Evolutionary conservation across 2,888 invertebrate genomes (phyloP).

Genomic region (Schizaphis graminum): DNA sequence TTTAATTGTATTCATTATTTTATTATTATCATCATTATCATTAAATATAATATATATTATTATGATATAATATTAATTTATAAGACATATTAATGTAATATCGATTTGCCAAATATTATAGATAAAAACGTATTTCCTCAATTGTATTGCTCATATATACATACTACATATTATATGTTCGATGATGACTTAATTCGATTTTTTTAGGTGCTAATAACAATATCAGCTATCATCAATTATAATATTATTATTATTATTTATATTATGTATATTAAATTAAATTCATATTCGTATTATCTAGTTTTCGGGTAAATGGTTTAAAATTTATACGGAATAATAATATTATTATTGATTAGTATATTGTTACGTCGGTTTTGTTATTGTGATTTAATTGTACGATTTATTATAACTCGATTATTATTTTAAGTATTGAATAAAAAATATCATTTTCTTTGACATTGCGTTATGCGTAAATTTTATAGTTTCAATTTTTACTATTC

Average conservation of each 20-base stretch:
- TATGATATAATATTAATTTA: neutral
- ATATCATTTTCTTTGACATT: constrained; percentile 35
- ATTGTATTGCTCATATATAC: constrained; percentile 50
- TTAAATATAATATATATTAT: neutral
- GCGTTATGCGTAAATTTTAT: neutral
- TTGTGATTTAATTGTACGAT: constrained; percentile 59
- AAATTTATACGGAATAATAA: constrained; percentile 7
- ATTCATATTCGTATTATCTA: neutral
- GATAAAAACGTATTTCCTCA: constrained; percentile 13
- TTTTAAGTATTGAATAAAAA: constrained; percentile 33
- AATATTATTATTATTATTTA: neutral
- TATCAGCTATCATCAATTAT: constrained; percentile 22
- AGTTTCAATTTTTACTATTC: neutral
- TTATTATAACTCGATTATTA: constrained; percentile 51
- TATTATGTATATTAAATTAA: neutral
- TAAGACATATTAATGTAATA: constrained; percentile 20
- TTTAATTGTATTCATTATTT: neutral
- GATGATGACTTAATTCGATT: neutral
- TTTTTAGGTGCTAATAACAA: constrained; percentile 51
- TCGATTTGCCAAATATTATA: constrained; percentile 57
- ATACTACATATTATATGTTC: constrained; percentile 29
- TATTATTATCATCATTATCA: neutral
- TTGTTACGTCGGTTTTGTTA: constrained; percentile 45
- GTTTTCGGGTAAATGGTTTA: constrained; percentile 55
- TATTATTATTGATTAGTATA: constrained; percentile 31